These are phyloP conservation scores for Altica lythri DNA, from an alignment of 2,888 invertebrate species.

Conservation along the genomic window DNA sequence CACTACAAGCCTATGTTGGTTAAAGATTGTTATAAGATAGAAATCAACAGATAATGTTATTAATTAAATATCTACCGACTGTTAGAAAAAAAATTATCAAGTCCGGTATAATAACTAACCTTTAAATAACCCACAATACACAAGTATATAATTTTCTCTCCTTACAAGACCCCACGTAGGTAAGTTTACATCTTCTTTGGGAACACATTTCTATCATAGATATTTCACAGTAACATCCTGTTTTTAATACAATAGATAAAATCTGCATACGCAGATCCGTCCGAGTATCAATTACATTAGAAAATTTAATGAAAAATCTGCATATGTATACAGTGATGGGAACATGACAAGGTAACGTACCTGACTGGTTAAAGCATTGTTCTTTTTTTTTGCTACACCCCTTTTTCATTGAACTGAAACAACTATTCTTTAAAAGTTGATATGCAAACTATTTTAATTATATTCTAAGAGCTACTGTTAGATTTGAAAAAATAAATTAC, in stretches of 20 bases:
- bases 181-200: constrained; percentile 9
- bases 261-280: constrained; percentile 27
- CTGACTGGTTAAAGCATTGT: constrained; percentile 28
- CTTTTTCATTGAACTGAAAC: constrained; percentile 39
- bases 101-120: neutral
- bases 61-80: constrained; percentile 3
- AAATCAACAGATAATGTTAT: neutral
- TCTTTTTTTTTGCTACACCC: constrained; percentile 37
- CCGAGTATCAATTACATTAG: constrained; percentile 40
- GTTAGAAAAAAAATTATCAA: neutral
- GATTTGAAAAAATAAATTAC: constrained; percentile 36
- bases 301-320: constrained; percentile 39
- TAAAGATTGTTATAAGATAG: too few species aligned
- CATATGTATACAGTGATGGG: constrained; percentile 36
- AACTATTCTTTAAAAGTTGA: constrained; percentile 30
- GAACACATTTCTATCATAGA: constrained; percentile 9
- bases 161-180: constrained; percentile 1
- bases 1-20: too few species aligned
- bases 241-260: constrained; percentile 27
- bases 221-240: constrained; percentile 18
- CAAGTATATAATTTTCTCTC: constrained; percentile 5
- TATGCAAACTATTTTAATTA: constrained; percentile 36
- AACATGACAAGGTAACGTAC: constrained; percentile 33
- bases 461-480: constrained; percentile 31
- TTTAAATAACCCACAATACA: neutral